phyloP scores from a whole-genome alignment of 2,113 vertebrate species.

The Psilopsiagon aymara region DNA sequence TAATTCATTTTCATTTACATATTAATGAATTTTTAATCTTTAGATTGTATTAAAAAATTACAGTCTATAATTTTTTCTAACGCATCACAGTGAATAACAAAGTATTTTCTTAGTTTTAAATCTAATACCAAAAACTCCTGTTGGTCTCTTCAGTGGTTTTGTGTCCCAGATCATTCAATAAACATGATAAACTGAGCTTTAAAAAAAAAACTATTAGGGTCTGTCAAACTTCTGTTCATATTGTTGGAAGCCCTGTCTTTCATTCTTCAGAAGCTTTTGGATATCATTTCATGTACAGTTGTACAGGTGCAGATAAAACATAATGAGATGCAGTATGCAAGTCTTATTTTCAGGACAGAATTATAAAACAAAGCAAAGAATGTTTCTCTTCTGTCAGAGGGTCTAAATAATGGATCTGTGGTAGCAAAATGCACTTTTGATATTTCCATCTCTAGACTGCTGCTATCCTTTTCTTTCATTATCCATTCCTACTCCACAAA shows the following conservation, averaged over 20 bases:
- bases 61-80: not conserved
- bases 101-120: not conserved
- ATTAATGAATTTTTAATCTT: not conserved
- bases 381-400: not conserved
- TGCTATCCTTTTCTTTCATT: not conserved
- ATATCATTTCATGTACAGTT: not conserved
- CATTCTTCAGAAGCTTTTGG: not conserved
- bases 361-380: not conserved
- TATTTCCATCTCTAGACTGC: not conserved
- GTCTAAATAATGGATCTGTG: not conserved
- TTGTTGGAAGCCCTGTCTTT: not conserved
- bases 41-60: not conserved
- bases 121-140: not conserved
- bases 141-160: not conserved
- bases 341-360: not conserved
- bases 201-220: not conserved
- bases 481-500: not conserved
- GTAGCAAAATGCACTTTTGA: not conserved
- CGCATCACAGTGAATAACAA: not conserved
- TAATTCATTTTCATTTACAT: not conserved
- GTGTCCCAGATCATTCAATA: not conserved
- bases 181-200: not conserved
- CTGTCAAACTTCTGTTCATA: not conserved
- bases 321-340: not conserved
- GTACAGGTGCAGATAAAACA: not conserved